Base-by-base conservation (phyloP, 2,888 invertebrate species). In the Apotomis turbidana region DNA sequence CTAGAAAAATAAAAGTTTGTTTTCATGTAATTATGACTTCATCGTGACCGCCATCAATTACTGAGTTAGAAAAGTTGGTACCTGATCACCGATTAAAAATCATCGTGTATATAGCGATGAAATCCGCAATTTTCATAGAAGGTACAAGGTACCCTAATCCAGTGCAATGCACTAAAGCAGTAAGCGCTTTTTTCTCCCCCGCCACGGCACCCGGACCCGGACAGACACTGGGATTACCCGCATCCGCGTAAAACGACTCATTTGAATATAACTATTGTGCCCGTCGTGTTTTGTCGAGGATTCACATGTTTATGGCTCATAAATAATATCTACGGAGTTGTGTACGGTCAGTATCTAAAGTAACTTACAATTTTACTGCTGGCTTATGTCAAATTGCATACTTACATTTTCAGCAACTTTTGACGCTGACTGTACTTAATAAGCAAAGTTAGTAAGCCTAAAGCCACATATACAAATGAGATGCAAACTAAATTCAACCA, bases 181-280 rank as follows among this genome's bases (percentile, higher is more conserved):
- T 9, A 55, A 55, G 27, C 52, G 44, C 51, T 44, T 60, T 60
- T 60, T 68, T 60, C 36, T 51, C 6, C 27, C 12, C n/a, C 51
- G 49, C 68, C 36, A 49, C 52, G 52, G 41, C n/a, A 60, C 68
- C 68, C 68, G 68, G 68, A 60, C 68, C 68, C 68, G 68, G 68
- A 60, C 60, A 44, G 68, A 12, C 51, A 54, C 38, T 68, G 68
- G 68, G 68, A 60, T 41, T 68, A 68, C 68, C 68, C 68, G 52
- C 27, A 68, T 68, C 68, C 68, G 60, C n/a, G 41, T 68, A 54
- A 54, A 38, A 15, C 38, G 41, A n/a, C 44, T 60, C 49, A 60
- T 68, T 68, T 68, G 60, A 68, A 68, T 68, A 68, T 41, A 46
- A 67, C 52, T 54, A 68, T 60, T 60, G 68, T 54, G 41, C 49